Base-by-base conservation (phyloP, 2,113 vertebrate species). In the Pterocles gutturalis region DNA sequence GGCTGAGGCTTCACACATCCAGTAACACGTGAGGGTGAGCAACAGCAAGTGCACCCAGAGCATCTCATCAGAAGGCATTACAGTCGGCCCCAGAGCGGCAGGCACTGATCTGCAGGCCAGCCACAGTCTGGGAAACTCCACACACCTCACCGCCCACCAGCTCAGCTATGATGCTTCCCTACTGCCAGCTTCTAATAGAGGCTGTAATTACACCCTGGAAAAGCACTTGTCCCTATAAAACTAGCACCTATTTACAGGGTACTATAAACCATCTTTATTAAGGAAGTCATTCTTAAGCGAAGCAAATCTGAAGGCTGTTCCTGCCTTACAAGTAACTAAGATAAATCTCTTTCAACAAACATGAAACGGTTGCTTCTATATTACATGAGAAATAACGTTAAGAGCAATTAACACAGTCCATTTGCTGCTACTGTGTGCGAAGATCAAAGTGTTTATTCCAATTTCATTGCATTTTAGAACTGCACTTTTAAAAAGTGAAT, bases 81-180 rank as follows among this genome's bases (percentile, higher is more conserved):
- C 26, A 25, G 31, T 7, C 70, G 29, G 83, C 71, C 46, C 45
- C 75, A 31, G 31, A 54, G 51, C 58, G 33, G 0, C 0, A 33
- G 45, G 48, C 34, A 17, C 55, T 4, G 41, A 13, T 7, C 34
- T 21, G 62, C 7, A 5, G 19, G 48, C 72, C 29, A 49, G 72
- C 29, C 87, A 24, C 11, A 34, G 29, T 4, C 66, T 41, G 46
- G 53, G 65, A 28, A 81, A 12, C n/a, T 41, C 81, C 48, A 29
- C 43, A 1, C 0, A 0, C 11, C 51, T 66, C 9, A 0, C 16
- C 45, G 24, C 57, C 25, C 55, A 54, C 28, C 60, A 75, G 72
- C 76, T 29, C 22, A 77, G 54, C 64, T 20, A 0, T 0, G 31
- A 28, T 13, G 58, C 67, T 46, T 54, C n/a, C 62, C 33, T 20